Evolutionary conservation across 1,140 invertebrate species (phyloP).

Genomic region (Theocolax elegans): DNA sequence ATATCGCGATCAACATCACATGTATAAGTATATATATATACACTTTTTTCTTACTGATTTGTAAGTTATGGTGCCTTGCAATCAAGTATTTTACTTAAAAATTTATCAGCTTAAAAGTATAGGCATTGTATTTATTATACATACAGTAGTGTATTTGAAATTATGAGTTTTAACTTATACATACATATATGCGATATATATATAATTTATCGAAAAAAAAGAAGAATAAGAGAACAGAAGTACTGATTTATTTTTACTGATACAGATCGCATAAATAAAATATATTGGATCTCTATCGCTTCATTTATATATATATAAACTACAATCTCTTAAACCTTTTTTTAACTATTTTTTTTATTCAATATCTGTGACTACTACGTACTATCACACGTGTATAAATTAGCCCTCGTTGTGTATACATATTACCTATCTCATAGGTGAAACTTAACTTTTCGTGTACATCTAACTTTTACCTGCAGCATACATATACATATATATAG

Average conservation of each 20-base stretch:
- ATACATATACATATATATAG: slow-evolving; percentile 1
- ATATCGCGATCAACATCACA: no score
- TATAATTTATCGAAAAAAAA: neutral
- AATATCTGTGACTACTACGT: slow-evolving; percentile 41
- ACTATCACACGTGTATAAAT: slow-evolving; percentile 19
- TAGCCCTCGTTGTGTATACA: slow-evolving; percentile 27
- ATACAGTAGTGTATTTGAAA: slow-evolving; percentile 4
- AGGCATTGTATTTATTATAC: neutral
- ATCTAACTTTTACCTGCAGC: slow-evolving; percentile 26
- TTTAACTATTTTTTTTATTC: slow-evolving; percentile 19
- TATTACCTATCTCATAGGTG: neutral
- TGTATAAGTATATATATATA: no score
- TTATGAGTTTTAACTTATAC: neutral
- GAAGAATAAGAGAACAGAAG: slow-evolving; percentile 17
- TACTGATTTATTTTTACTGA: slow-evolving; percentile 16
- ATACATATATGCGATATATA: neutral
- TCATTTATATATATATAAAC: no score
- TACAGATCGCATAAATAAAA: slow-evolving; percentile 9
- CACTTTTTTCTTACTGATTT: slow-evolving; percentile 10
- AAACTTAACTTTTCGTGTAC: slow-evolving; percentile 7
- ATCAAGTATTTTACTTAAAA: slow-evolving; percentile 41
- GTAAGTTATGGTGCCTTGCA: slow-evolving; percentile 38
- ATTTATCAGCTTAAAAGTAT: slow-evolving; percentile 30
- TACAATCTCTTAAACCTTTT: no score
- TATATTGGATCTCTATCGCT: slow-evolving; percentile 19